Conservation (phyloP, 2,888 invertebrate genomes). For the Drepana falcataria region DNA sequence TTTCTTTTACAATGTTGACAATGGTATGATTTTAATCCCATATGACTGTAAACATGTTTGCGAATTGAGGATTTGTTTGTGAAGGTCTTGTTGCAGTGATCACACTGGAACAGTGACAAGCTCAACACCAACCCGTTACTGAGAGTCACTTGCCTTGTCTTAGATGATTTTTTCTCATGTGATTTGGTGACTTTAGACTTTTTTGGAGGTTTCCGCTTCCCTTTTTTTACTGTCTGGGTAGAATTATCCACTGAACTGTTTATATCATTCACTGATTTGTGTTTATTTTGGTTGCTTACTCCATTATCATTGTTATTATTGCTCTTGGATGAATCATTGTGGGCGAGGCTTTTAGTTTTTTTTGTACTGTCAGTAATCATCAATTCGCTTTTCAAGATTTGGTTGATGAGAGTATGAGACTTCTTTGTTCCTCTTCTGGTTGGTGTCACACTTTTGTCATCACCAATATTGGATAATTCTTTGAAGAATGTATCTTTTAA, state of each 20-base stretch:
- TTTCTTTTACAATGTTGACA: slow-evolving; percentile 81
- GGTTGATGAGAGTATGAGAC: slow-evolving; percentile 39
- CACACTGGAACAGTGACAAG: slow-evolving; percentile 63
- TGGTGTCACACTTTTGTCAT: slow-evolving; percentile 27
- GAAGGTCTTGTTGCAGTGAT: slow-evolving; percentile 81
- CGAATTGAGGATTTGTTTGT: slow-evolving; percentile 81
- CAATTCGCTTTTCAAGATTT: slow-evolving; percentile 58
- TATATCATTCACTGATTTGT: slow-evolving; percentile 10
- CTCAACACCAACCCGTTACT: slow-evolving; percentile 37
- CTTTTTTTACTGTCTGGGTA: slow-evolving; percentile 6
- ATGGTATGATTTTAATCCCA: slow-evolving; percentile 80
- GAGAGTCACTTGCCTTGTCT: slow-evolving; percentile 27
- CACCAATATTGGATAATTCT: slow-evolving; percentile 7
- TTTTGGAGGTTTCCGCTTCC: slow-evolving; percentile 13
- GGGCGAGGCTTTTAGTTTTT: slow-evolving; percentile 10
- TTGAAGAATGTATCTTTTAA: slow-evolving; percentile 24
- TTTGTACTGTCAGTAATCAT: slow-evolving; percentile 37
- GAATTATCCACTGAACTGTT: slow-evolving; percentile 7
- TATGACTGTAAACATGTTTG: slow-evolving; percentile 83
- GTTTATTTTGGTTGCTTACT: slow-evolving; percentile 46
- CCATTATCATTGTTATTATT: slow-evolving; percentile 72
- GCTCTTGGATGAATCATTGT: slow-evolving; percentile 1
- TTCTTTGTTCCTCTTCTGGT: slow-evolving; percentile 38
- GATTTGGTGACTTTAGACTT: slow-evolving; percentile 13
- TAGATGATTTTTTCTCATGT: slow-evolving; percentile 9